These are phyloP conservation scores for Hirudo medicinalis DNA, from an alignment of 1,140 invertebrate species.

Conservation along the genomic window DNA sequence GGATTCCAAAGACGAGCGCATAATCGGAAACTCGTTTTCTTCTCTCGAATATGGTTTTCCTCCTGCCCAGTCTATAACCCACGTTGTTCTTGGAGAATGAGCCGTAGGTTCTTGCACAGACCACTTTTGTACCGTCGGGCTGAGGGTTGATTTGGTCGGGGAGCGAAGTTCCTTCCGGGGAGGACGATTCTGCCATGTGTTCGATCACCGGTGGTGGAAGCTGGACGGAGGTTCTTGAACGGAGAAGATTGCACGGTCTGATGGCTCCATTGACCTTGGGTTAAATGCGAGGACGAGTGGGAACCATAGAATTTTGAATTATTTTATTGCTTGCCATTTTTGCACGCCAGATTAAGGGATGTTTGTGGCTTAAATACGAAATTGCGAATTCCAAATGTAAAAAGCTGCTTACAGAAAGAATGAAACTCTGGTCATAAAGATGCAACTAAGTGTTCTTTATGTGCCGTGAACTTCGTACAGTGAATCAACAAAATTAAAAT, in stretches of 20 bases:
- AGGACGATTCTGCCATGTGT: neutral
- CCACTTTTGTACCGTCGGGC: neutral
- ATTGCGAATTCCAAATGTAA: too few relatives aligned
- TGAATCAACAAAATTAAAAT: too few relatives aligned
- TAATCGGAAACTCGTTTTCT: constrained; percentile 93
- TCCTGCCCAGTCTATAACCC: constrained; percentile 80
- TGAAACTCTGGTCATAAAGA: too few relatives aligned
- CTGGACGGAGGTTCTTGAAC: constrained; percentile 70
- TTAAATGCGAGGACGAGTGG: too few relatives aligned
- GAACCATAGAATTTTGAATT: too few relatives aligned
- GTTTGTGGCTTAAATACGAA: too few relatives aligned
- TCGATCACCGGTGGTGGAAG: constrained; percentile 52
- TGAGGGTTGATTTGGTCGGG: neutral
- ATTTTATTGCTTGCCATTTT: too few relatives aligned
- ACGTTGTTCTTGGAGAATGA: constrained; percentile 10
- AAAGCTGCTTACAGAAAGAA: too few relatives aligned
- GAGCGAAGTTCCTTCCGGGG: neutral
- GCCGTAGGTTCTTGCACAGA: neutral
- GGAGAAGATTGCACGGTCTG: constrained; percentile 88
- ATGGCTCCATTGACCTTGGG: constrained; percentile 80
- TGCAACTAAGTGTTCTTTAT: too few relatives aligned
- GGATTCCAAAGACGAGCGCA: constrained; percentile 93
- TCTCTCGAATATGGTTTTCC: constrained; percentile 93
- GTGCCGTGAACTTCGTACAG: too few relatives aligned
- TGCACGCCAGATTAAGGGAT: too few relatives aligned